Percentiles rank a stretch among this genome's conserved stretches.
Conservation (phyloP, 2,888 invertebrate genomes). For the Agrochola lota region DNA sequence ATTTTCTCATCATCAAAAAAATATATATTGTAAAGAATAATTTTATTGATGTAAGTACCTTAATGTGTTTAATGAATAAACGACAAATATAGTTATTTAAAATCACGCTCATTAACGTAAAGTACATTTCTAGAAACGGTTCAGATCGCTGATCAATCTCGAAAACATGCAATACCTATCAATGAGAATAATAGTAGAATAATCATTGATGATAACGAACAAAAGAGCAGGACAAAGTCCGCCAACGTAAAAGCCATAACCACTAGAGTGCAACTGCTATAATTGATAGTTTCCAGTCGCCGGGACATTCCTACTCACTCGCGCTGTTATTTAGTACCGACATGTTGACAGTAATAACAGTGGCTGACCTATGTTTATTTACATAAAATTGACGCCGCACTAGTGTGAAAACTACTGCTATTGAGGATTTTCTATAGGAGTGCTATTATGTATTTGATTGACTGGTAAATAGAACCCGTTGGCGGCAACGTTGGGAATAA, state of each 20-base stretch:
- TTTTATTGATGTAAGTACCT: no score
- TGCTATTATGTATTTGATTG: conserved; percentile 49
- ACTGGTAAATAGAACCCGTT: conserved; percentile 35
- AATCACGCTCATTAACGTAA: background rate
- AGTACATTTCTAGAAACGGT: background rate
- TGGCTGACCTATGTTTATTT: conserved; percentile 60
- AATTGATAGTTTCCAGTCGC: conserved; percentile 80
- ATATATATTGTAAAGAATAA: no score
- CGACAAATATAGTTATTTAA: background rate
- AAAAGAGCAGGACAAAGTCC: conserved; percentile 10
- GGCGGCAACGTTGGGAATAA: conserved; percentile 1
- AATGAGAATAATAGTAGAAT: background rate
- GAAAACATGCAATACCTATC: background rate
- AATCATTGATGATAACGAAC: background rate
- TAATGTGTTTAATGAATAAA: background rate
- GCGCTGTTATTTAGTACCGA: conserved; percentile 70
- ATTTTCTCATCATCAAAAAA: no score
- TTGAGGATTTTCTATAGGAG: conserved; percentile 30
- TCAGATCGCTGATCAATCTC: background rate
- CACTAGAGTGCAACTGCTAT: conserved; percentile 70
- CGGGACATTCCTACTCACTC: conserved; percentile 64
- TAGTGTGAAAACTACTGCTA: conserved; percentile 55
- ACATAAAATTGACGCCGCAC: conserved; percentile 65
- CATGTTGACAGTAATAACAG: conserved; percentile 72
- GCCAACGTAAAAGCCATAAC: conserved; percentile 69